Conservation (phyloP, 2,113 vertebrate species). For the Manacus vitellinus region DNA sequence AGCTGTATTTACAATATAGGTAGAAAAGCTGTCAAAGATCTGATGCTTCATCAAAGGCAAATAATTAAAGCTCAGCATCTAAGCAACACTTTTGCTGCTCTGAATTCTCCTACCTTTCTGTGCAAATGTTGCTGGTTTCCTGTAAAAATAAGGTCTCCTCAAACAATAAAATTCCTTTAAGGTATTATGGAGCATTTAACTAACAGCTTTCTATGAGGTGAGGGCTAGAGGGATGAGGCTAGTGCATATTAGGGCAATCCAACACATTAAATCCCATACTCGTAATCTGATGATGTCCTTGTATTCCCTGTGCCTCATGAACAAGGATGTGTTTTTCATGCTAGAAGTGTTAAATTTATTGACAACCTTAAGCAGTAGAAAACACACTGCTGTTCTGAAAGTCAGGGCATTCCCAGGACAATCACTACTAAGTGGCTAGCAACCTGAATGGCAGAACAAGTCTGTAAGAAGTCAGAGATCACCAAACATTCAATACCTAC, state of each 20-base stretch:
- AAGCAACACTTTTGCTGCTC: neutral
- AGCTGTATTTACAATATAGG: neutral
- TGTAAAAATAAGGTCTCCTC: neutral
- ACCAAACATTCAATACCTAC: neutral
- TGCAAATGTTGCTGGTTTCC: neutral
- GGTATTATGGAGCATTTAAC: neutral
- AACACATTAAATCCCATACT: neutral
- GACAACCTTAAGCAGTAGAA: constrained; percentile 48
- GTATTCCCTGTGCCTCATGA: neutral
- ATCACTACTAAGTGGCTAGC: neutral
- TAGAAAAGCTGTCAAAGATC: neutral
- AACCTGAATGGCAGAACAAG: neutral
- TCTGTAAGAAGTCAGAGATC: neutral
- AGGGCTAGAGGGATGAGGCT: neutral
- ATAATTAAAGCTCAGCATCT: neutral
- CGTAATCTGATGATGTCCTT: neutral
- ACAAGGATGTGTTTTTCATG: neutral
- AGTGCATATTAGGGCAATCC: neutral
- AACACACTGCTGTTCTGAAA: neutral
- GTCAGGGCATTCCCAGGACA: neutral
- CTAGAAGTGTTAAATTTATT: constrained; percentile 36
- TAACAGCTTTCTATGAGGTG: neutral
- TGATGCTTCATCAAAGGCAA: neutral
- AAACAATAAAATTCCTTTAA: neutral
- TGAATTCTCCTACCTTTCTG: neutral